Evolutionary conservation across 2,113 vertebrate species (phyloP).

Genomic region (Plecturocebus donacophilus): DNA sequence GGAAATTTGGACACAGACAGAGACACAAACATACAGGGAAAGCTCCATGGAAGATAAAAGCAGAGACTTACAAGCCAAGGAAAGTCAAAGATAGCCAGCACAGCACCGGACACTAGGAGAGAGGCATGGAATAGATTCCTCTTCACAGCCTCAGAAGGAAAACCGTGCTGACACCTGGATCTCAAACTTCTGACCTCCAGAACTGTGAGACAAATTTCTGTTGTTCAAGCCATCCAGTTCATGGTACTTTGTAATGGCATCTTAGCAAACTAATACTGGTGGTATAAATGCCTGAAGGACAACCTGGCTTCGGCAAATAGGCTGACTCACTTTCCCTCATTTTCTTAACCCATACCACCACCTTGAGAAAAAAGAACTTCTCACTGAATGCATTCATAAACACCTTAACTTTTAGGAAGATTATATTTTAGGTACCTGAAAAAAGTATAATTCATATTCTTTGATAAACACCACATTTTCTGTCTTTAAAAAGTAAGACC

Average conservation of each 20-base stretch:
- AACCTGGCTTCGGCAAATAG: neutral
- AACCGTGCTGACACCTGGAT: neutral
- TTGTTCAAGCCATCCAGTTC: neutral
- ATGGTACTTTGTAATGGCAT: neutral
- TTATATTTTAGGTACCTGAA: neutral
- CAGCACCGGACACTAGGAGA: neutral
- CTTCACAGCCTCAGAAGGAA: neutral
- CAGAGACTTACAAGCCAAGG: neutral
- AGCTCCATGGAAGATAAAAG: neutral
- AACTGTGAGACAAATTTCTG: neutral
- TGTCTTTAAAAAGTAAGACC: neutral
- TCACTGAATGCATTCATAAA: neutral
- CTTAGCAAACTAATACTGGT: neutral
- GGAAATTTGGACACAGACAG: neutral
- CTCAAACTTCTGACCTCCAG: neutral
- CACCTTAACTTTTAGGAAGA: neutral
- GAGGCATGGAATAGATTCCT: neutral
- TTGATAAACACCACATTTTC: slow-evolving; percentile 13
- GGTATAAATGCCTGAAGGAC: neutral
- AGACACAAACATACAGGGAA: neutral
- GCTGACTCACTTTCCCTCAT: neutral
- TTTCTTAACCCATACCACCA: neutral
- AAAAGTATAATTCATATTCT: neutral
- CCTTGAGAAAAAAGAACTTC: neutral
- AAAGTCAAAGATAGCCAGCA: neutral